phyloP scores from a whole-genome alignment of 2,797 vertebrate species.

The Sebastes minor region DNA sequence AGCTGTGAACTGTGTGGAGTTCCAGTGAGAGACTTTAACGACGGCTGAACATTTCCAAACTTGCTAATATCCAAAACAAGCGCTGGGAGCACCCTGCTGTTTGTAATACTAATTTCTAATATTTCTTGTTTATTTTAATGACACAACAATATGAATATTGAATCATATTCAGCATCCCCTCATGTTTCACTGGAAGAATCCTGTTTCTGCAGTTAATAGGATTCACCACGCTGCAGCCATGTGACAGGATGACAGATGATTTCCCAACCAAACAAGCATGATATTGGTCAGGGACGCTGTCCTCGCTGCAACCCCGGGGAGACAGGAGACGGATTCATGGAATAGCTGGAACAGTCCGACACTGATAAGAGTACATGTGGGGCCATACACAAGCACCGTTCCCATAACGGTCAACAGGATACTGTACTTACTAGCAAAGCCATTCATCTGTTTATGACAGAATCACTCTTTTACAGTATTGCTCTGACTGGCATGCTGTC shows the following conservation, averaged over 20 bases:
- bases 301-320: slow-evolving; percentile 11
- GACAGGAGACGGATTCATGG: slow-evolving; percentile 20
- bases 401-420: too few relatives aligned
- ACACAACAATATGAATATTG: background rate
- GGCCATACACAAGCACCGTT: too few relatives aligned
- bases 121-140: background rate
- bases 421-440: too few relatives aligned
- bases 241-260: slow-evolving; percentile 53
- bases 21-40: background rate
- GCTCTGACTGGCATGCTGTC: too few relatives aligned
- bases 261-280: slow-evolving; percentile 45
- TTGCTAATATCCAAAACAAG: too few relatives aligned
- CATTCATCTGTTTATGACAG: too few relatives aligned
- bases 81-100: too few relatives aligned
- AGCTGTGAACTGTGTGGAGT: background rate
- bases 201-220: slow-evolving; percentile 37
- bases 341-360: background rate
- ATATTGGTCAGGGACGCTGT: slow-evolving; percentile 27
- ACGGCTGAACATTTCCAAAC: background rate
- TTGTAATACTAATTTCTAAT: background rate
- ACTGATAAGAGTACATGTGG: background rate
- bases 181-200: background rate
- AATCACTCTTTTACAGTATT: too few relatives aligned
- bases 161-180: background rate
- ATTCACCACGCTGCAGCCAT: slow-evolving; percentile 48